Evolutionary conservation across 2,113 vertebrate genomes (phyloP).

Genomic region (Melanocharis versteri): DNA sequence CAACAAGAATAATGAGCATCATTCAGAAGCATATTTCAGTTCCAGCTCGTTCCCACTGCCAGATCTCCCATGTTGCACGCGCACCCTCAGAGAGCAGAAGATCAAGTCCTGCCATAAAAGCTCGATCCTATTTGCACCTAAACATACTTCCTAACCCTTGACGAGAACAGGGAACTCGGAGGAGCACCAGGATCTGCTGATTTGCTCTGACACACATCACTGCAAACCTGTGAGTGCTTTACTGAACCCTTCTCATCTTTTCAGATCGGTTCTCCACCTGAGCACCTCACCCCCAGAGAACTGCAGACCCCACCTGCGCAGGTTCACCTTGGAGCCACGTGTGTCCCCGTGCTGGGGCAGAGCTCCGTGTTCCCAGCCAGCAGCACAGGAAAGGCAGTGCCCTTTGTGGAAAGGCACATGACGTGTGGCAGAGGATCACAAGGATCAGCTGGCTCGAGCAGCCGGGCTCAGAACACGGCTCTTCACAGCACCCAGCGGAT

Average conservation of each 20-base stretch:
- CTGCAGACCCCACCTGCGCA: too few relatives aligned
- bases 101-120: not conserved
- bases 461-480: not conserved
- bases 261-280: not conserved
- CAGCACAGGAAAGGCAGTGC: not conserved
- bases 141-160: not conserved
- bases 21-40: not conserved
- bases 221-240: not conserved
- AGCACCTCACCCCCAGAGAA: too few relatives aligned
- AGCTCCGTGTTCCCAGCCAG: rapidly evolving
- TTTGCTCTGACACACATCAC: rapidly evolving
- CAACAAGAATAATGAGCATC: not conserved
- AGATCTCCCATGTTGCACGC: not conserved
- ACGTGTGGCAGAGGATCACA: not conserved
- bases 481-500: not conserved
- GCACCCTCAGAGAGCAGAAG: not conserved
- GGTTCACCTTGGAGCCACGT: not conserved
- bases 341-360: rapidly evolving
- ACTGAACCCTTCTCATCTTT: not conserved
- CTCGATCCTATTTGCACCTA: not conserved
- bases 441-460: not conserved
- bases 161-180: not conserved
- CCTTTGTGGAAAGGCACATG: not conserved
- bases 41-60: not conserved
- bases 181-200: not conserved